Percentiles rank a stretch among this genome's conserved stretches.
Evolutionary conservation across 2,888 invertebrate genomes (phyloP).

Genomic region (Stomorhina lunata): DNA sequence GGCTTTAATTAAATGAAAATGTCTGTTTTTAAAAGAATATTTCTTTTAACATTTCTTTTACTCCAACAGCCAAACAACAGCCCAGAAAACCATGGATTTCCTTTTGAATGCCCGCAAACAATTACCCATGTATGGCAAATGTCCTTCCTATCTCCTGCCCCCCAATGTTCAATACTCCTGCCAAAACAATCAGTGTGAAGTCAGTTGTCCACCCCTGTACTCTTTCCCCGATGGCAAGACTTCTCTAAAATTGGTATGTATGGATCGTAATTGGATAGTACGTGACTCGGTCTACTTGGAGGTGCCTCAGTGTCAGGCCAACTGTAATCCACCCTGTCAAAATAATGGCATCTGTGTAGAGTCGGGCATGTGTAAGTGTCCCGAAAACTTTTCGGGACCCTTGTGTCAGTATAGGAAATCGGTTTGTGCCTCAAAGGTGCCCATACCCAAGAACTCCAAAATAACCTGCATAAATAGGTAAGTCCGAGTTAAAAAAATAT

Average conservation of each 20-base stretch:
- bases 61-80: slow-evolving; percentile 35
- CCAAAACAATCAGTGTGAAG: slow-evolving; percentile 72
- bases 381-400: slow-evolving; percentile 86
- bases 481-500: slow-evolving; percentile 72
- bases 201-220: slow-evolving; percentile 72
- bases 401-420: slow-evolving; percentile 88
- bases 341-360: slow-evolving; percentile 90
- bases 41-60: slow-evolving; percentile 9
- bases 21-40: background rate
- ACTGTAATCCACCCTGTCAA: slow-evolving; percentile 87
- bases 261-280: slow-evolving; percentile 75
- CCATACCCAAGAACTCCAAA: slow-evolving; percentile 84
- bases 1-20: background rate
- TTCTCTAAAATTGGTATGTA: slow-evolving; percentile 72
- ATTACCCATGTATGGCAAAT: slow-evolving; percentile 70
- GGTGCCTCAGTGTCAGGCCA: slow-evolving; percentile 85
- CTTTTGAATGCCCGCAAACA: slow-evolving; percentile 69
- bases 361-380: slow-evolving; percentile 88
- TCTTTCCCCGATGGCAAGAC: slow-evolving; percentile 72
- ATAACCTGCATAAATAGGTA: slow-evolving; percentile 85
- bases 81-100: slow-evolving; percentile 67
- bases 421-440: slow-evolving; percentile 85
- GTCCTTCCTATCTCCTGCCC: slow-evolving; percentile 70
- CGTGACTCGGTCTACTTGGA: slow-evolving; percentile 74
- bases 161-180: slow-evolving; percentile 72